Base-by-base conservation (phyloP, 2,888 invertebrate species). In the Myopa testacea region DNA sequence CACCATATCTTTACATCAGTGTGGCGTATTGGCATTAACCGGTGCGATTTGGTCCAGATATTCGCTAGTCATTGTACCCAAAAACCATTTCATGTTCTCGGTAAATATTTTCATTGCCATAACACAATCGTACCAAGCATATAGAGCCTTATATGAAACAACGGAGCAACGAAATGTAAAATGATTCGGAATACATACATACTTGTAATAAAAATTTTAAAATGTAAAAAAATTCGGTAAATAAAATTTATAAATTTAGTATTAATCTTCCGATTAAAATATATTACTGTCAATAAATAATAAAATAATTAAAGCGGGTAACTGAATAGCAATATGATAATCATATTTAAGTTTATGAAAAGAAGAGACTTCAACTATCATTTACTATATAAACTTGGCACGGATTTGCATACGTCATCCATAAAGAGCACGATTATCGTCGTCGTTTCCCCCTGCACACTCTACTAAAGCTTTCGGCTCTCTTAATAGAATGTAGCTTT, bases 21-120 rank as follows among this genome's bases (percentile, higher is more conserved):
- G 94, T 8, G 90, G 90, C 14, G 94, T 96, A 19, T 91, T 98
- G 73, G 94, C 95, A 34, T 93, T 94, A 6, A 98, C 98, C 34
- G 97, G 97, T 45, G 80, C 94, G 37, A 95, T 98, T 83, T 98
- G 98, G 98, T 95, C 97, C 14, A 92, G 98, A 82, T 93, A 98
- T 88, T 98, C 98, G 0, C 90, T 98, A 79, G 97, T 97, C 52
- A 98, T 99, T 84, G 96, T 94, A 82, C 98, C 99, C 0, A 97
- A 96, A 90, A 98, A 98, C 90, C 98, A 94, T 90, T 94, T 94
- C 84, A 91, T 98, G n/a, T 96, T 98, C 87, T 93, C 95, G 84
- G 98, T 99, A 6, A 99, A 99, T 90, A 91, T 97, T 6, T 98
- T 98, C 90, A 96, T 99, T 4, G 97, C 94, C 2, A 83, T 92